A percentile compares a stretch with the other conserved stretches of the same genome.
Evolutionary conservation across 2,113 vertebrate species (phyloP).

Genomic region (Apistogramma diplotaenia): DNA sequence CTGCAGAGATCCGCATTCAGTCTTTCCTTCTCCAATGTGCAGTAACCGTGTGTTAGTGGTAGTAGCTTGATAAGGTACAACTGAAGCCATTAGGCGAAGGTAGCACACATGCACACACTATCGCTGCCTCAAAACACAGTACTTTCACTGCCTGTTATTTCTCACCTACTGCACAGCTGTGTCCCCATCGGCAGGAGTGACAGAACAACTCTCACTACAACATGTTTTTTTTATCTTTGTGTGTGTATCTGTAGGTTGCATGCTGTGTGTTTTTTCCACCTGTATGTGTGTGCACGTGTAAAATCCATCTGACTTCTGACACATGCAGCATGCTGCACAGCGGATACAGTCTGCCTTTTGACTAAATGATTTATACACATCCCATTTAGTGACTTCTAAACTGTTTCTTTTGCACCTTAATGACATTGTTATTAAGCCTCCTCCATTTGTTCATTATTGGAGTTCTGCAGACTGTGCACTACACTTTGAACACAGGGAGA

Average conservation of each 20-base stretch:
- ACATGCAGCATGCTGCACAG: not conserved
- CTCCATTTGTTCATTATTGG: conserved; percentile 37
- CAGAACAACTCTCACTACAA: not conserved
- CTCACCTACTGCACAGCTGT: conserved; percentile 22
- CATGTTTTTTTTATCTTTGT: not conserved
- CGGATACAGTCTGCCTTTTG: conserved; percentile 7
- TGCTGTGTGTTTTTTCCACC: not conserved
- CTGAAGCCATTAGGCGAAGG: not conserved
- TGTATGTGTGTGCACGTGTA: not conserved
- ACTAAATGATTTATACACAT: conserved; percentile 25
- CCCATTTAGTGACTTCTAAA: not conserved
- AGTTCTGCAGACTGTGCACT: not conserved
- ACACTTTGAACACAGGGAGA: not conserved
- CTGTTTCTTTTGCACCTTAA: conserved; percentile 35
- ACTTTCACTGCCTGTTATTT: conserved; percentile 19
- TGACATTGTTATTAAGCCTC: conserved; percentile 37
- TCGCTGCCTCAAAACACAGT: not conserved
- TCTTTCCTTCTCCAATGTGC: not conserved
- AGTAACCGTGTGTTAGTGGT: not conserved
- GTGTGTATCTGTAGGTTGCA: not conserved
- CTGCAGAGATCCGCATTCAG: not conserved
- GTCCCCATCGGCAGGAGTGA: conserved; percentile 6
- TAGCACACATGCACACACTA: not conserved
- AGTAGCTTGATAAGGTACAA: not conserved
- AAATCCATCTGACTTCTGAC: conserved; percentile 8